Conservation (phyloP, 2,888 invertebrate genomes). For the Synanthedon vespiformis region DNA sequence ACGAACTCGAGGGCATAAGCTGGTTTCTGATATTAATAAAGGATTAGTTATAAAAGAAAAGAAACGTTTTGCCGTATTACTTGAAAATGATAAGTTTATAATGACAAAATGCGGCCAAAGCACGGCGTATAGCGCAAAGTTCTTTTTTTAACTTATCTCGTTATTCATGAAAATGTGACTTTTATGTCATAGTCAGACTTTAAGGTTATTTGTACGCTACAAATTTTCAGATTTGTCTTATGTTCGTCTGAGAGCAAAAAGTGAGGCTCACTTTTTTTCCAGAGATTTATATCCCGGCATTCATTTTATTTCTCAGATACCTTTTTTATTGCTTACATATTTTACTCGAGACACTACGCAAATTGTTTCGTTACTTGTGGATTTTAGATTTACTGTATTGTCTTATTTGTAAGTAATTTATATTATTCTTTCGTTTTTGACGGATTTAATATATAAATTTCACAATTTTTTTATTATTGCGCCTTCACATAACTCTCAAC, state of each 20-base stretch:
- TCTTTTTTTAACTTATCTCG: conserved; percentile 57
- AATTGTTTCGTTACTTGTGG: conserved; percentile 3
- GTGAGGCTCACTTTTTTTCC: conserved; percentile 1
- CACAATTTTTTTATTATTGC: no score
- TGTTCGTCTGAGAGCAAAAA: conserved; percentile 19
- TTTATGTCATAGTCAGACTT: conserved; percentile 54
- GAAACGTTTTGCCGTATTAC: no score
- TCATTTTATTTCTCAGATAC: no score
- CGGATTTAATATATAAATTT: no score
- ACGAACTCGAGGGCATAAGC: no score
- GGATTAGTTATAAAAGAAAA: no score
- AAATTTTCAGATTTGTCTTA: conserved; percentile 35
- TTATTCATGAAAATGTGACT: conserved; percentile 60
- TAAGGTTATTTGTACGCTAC: conserved; percentile 47
- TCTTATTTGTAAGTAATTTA: background rate
- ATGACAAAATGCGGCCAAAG: conserved; percentile 35
- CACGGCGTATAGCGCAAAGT: conserved; percentile 36
- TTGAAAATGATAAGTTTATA: no score
- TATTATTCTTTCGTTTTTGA: no score
- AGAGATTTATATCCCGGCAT: background rate
- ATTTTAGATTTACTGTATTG: background rate
- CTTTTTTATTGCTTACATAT: conserved; percentile 1
- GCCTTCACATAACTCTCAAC: no score
- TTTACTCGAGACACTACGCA: conserved; percentile 4
- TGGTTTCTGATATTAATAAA: no score